Percentiles rank a stretch among this genome's conserved stretches.
Evolutionary conservation across 1,140 invertebrate species (phyloP).

Genomic region (Hylaeus volcanicus): DNA sequence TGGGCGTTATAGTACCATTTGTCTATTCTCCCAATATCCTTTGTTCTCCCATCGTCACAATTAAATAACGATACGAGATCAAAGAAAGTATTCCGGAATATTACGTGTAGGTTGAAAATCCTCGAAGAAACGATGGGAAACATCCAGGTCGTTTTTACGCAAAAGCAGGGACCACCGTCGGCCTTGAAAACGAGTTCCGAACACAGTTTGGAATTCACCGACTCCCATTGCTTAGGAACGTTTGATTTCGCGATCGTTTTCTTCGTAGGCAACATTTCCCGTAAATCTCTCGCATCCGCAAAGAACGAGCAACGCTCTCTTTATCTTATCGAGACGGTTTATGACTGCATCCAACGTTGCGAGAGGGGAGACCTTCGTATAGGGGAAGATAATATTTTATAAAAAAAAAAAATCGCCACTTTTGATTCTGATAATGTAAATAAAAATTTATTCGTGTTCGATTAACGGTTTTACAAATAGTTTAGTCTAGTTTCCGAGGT

Average conservation of each 20-base stretch:
- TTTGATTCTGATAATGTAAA: too few species aligned
- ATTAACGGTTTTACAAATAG: too few species aligned
- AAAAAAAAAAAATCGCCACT: background rate
- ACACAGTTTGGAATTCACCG: slow-evolving; percentile 3
- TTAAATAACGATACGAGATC: background rate
- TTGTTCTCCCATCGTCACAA: too few species aligned
- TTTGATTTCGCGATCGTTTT: background rate
- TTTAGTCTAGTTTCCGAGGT: too few species aligned
- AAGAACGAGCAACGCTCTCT: background rate
- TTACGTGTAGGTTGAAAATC: background rate
- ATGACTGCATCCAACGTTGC: background rate
- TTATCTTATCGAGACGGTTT: background rate
- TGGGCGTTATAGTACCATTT: too few species aligned
- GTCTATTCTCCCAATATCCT: too few species aligned
- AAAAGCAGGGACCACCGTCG: slow-evolving; percentile 14
- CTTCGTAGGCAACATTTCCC: background rate
- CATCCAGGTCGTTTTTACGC: slow-evolving; percentile 27
- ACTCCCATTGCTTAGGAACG: background rate
- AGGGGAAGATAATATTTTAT: background rate
- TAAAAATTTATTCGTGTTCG: too few species aligned
- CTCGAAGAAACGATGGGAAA: background rate
- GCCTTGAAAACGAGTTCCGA: slow-evolving; percentile 60
- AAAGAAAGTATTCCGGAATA: background rate
- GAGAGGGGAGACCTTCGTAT: background rate
- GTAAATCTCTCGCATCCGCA: background rate